Evolutionary conservation across 2,797 vertebrate genomes (phyloP), one percentile per base, ranked within the genome.

Genomic region (Myotis pilosus): DNA sequence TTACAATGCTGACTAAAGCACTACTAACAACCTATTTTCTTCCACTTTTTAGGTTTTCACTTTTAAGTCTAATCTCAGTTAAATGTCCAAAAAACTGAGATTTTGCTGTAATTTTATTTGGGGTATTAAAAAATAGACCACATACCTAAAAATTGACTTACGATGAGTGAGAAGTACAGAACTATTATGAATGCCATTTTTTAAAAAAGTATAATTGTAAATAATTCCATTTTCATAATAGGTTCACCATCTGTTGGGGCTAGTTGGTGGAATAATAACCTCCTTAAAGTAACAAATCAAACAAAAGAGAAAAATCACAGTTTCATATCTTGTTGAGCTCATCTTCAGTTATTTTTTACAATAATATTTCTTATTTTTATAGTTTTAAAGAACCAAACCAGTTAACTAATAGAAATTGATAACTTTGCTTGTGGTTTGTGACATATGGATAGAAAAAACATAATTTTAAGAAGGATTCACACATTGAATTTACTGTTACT

Each of bases 51-150:
- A 72, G 6, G 38, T 89, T 86, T 83, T 87, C 5, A 75, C 17
- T 19, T 57, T 85, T 92, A 78, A 88, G 13, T 89, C 19, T 91
- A 71, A 64, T 85, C 22, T 76, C 25, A 72, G 53, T 79, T 81
- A 91, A 92, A 66, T 53, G 47, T 30, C 36, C 44, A 82, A 8
- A 85, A 38, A 96, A 75, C 16, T 90, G 47, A 94, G 51, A 38
- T 87, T 94, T 91, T 92, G 19, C 22, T 96, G 3, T 55, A 79
- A 71, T 49, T 95, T 90, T 94, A 75, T 72, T 95, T 94, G 72
- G 44, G 25, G 25, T 17, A 62, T 88, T 85, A 57, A 86, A 92
- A 96, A 97, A 92, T 47, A 92, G 55, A 44, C 30, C 44, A 88
- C 19, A 53, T 94, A 79, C 2, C 25, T 92, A 79, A 95, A 80